Base-by-base conservation (phyloP, 1,140 invertebrate species). In the Papilio xuthus region DNA sequence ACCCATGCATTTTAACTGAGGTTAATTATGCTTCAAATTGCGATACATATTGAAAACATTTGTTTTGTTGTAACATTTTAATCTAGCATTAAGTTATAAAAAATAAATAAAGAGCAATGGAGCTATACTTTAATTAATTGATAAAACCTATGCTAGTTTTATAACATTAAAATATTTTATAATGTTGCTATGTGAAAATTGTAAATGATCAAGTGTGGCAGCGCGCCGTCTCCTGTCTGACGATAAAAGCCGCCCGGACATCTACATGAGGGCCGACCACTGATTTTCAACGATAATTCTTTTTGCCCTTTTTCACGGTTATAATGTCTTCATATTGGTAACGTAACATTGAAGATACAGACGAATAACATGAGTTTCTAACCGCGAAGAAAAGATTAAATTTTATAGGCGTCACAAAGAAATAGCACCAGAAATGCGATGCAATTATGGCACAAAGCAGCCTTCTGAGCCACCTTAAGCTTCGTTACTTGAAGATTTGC, bases 381-480 rank as follows among this genome's bases (percentile, higher is more conserved):
- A 18, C 2, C 26, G 3, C 2, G 2, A 63, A 28, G 12, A 67
- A 67, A 32, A 18, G 18, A 8, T n/a, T n/a, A 60, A 15, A 6
- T 28, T 26, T 26, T 28, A 67, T 9, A 26, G 56, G 20, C 20
- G 1, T 28, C 26, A 28, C 26, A 13, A 67, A 28, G 60, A 67
- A 67, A 67, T 26, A 15, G 60, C 26, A 28, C 26, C 23, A 67
- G 26, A 15, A 28, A 67, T 4, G 26, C 26, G 12, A 67, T 67
- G 60, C 60, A 67, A 67, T 67, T 67, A 67, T 28, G 28, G 60
- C 26, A 67, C 4, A 28, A 26, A 67, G 60, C 60, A 12, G 60
- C 12, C 60, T 12, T 15, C 60, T 28, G 7, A 67, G 26, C 60
- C 15, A 23, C 23, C 23, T 60, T 26, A 60, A 60, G 23, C 23